phyloP scores from a whole-genome alignment of 2,888 invertebrate species.

The Rosalia funebris region DNA sequence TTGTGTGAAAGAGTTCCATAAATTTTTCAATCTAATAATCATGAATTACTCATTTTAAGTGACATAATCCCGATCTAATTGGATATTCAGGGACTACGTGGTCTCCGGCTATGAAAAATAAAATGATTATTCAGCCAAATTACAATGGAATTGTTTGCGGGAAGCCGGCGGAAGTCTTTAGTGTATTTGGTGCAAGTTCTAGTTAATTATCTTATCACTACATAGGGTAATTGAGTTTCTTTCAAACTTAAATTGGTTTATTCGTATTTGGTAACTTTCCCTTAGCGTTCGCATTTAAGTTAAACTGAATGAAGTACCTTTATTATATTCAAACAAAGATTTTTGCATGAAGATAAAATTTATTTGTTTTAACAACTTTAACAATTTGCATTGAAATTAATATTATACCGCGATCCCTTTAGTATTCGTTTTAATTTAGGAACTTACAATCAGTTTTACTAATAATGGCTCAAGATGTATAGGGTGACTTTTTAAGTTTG shows the following conservation, averaged over 20 bases:
- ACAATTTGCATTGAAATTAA: constrained; percentile 39
- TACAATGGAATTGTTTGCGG: constrained; percentile 27
- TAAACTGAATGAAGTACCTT: constrained; percentile 36
- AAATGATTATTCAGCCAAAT: constrained; percentile 21
- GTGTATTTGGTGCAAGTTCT: constrained; percentile 46
- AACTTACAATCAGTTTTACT: no score
- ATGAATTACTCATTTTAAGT: not conserved
- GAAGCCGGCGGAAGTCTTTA: constrained; percentile 20
- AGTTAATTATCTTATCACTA: constrained; percentile 60
- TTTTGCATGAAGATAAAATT: constrained; percentile 34
- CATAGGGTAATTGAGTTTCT: constrained; percentile 61
- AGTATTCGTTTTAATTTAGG: no score
- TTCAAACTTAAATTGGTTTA: constrained; percentile 62
- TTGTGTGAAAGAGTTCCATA: not conserved
- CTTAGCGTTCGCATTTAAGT: constrained; percentile 41
- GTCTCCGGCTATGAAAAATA: constrained; percentile 17
- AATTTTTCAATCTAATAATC: not conserved
- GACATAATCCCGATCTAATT: constrained; percentile 10
- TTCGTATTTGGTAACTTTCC: constrained; percentile 59
- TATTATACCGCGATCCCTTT: constrained; percentile 31
- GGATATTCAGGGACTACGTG: not conserved
- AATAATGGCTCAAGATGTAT: no score
- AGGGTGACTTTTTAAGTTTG: no score
- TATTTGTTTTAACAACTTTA: constrained; percentile 31
- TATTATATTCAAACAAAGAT: constrained; percentile 37